These are phyloP conservation scores for Eupleurogrammus muticus DNA, from an alignment of 2,797 vertebrate species.

Conservation along the genomic window DNA sequence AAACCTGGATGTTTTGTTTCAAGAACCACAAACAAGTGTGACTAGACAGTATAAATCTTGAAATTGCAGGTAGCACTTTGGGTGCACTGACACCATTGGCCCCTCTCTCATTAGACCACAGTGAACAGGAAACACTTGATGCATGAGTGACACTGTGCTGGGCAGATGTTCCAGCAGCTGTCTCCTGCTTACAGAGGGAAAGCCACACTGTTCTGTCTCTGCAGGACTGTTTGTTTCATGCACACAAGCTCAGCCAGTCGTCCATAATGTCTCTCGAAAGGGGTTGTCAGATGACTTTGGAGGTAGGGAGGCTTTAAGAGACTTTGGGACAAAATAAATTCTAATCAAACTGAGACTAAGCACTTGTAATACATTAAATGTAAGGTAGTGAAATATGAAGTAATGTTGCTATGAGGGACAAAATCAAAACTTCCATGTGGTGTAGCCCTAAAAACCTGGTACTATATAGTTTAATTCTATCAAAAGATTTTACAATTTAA, in stretches of 20 bases:
- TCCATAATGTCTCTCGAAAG: neutral
- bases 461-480: too few species aligned
- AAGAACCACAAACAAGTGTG: neutral
- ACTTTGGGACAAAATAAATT: neutral
- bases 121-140: slow-evolving; percentile 40
- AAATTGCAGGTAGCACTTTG: slow-evolving; percentile 18
- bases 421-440: too few species aligned
- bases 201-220: slow-evolving; percentile 7
- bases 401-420: too few species aligned
- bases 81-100: slow-evolving; percentile 14
- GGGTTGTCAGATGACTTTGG: neutral
- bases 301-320: neutral
- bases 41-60: slow-evolving; percentile 23
- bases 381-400: too few species aligned
- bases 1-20: slow-evolving; percentile 8
- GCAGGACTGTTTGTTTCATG: slow-evolving; percentile 18
- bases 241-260: slow-evolving; percentile 5
- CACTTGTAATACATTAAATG: too few species aligned
- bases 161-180: slow-evolving; percentile 68
- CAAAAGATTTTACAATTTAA: too few species aligned
- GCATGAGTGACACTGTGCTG: slow-evolving; percentile 35
- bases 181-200: slow-evolving; percentile 10
- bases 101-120: slow-evolving; percentile 36
- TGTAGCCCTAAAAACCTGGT: too few species aligned
- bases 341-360: neutral